These are phyloP conservation scores for Enteromius anoplus DNA, from an alignment of 2,797 vertebrate genomes.

Conservation along the genomic window DNA sequence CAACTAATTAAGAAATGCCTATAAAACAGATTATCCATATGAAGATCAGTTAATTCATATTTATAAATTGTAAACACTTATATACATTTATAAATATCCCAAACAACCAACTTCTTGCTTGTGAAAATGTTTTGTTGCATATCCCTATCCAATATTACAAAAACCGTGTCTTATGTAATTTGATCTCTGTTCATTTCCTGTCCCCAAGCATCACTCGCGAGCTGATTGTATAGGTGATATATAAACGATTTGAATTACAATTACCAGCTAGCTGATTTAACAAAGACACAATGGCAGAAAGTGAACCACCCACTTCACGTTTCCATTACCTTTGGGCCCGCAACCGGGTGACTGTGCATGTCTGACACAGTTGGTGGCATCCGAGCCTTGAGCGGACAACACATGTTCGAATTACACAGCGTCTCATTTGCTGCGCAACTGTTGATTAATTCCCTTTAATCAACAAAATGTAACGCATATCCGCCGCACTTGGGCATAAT, in stretches of 20 bases:
- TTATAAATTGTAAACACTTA: background rate
- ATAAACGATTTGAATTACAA: conserved; percentile 23
- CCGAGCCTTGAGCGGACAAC: conserved; percentile 30
- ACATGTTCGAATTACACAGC: conserved; percentile 42
- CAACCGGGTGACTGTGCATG: conserved; percentile 35
- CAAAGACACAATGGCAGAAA: conserved; percentile 37
- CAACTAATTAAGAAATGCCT: too few relatives aligned
- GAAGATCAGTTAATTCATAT: too few relatives aligned
- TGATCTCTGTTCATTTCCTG: conserved; percentile 38
- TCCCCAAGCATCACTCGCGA: conserved; percentile 27
- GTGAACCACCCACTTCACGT: conserved; percentile 19
- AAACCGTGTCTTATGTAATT: background rate
- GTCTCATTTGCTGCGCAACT: conserved; percentile 6
- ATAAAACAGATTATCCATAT: too few relatives aligned
- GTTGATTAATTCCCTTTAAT: conserved; percentile 59
- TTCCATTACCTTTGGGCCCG: conserved; percentile 42
- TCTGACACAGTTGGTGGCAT: conserved; percentile 38
- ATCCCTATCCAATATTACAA: background rate
- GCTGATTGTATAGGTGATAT: conserved; percentile 6
- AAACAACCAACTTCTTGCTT: background rate
- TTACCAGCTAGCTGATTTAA: conserved; percentile 26
- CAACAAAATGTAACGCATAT: conserved; percentile 73
- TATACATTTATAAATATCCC: background rate
- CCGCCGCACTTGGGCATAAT: conserved; percentile 67
- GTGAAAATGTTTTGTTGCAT: background rate